Conservation (phyloP, 2,113 vertebrate genomes). For the Calyptomena viridis region DNA sequence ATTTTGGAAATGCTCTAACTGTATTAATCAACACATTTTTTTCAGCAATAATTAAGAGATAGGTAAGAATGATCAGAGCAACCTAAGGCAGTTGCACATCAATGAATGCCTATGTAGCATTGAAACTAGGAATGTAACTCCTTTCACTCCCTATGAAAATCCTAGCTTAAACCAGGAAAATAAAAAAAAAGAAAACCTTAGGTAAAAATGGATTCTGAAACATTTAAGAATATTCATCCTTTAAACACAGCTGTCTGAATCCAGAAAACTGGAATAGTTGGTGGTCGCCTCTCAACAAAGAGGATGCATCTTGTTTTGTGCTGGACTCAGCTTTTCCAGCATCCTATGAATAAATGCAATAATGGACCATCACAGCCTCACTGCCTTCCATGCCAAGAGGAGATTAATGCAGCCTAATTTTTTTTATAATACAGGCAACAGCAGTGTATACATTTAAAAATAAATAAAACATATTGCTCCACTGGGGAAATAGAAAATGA, state of each 20-base stretch:
- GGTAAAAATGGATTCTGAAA: neutral
- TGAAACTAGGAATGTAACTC: fast-evolving
- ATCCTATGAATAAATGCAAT: neutral
- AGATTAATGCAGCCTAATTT: neutral
- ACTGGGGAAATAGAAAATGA: neutral
- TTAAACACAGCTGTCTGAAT: neutral
- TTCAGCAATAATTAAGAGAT: neutral
- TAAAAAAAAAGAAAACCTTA: neutral
- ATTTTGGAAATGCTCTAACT: neutral
- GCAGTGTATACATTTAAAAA: neutral
- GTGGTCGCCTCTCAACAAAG: neutral
- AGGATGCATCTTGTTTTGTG: neutral
- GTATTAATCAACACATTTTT: neutral
- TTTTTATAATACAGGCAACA: neutral
- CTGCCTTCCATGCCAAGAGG: neutral
- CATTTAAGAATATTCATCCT: neutral
- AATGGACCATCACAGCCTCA: neutral
- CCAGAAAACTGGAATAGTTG: neutral
- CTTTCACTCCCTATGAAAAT: neutral
- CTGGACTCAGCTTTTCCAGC: neutral
- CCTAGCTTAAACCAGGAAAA: neutral
- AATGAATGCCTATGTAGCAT: fast-evolving
- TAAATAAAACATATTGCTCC: neutral
- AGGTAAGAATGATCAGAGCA: neutral
- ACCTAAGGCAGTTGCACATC: neutral